Conservation (phyloP, 2,113 vertebrate genomes). For the Campylomormyrus tamandua region DNA sequence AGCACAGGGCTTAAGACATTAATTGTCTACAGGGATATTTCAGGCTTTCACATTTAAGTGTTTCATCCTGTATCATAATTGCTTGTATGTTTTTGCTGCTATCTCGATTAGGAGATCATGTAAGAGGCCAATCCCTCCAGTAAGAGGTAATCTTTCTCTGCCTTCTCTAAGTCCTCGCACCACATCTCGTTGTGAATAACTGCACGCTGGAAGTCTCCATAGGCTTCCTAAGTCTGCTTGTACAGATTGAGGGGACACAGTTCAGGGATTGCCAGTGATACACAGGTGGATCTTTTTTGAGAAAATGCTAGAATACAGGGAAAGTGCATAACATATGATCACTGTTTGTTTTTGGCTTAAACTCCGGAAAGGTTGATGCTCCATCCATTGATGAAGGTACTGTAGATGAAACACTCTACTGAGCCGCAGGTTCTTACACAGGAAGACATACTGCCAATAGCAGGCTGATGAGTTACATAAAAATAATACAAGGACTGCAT, state of each 20-base stretch:
- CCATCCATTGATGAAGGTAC: neutral
- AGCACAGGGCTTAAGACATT: neutral
- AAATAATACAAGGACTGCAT: neutral
- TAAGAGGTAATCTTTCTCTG: neutral
- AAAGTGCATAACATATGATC: neutral
- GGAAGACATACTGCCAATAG: neutral
- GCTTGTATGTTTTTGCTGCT: neutral
- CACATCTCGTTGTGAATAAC: neutral
- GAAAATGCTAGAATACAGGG: neutral
- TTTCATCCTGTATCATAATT: neutral
- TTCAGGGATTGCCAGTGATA: neutral
- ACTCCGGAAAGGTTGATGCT: neutral
- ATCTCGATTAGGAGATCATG: neutral
- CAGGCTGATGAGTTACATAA: neutral
- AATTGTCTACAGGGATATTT: slow-evolving; percentile 1
- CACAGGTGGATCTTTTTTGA: neutral
- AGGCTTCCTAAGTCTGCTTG: neutral
- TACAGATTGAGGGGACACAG: neutral
- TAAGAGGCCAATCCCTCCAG: neutral
- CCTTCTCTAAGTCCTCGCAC: neutral
- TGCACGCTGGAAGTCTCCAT: neutral
- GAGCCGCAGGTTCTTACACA: neutral
- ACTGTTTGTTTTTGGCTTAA: neutral
- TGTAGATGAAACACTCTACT: neutral
- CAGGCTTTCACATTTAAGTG: neutral